Evolutionary conservation across 2,113 vertebrate species (phyloP).

Genomic region (Lamprotornis superbus): DNA sequence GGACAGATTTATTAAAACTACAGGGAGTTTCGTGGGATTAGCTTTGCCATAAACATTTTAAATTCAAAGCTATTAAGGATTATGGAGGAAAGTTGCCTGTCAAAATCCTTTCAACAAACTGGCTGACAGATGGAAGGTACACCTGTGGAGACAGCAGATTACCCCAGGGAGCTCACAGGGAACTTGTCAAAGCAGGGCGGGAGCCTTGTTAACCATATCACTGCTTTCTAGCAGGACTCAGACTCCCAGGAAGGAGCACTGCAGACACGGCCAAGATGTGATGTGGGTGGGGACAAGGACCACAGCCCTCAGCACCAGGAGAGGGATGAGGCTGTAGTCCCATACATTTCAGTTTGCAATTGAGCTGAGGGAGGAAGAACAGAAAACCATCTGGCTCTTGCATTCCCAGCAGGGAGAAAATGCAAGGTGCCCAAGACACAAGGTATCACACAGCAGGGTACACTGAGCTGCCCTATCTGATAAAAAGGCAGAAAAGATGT

Average conservation of each 20-base stretch:
- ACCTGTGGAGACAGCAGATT: neutral
- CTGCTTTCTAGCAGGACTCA: neutral
- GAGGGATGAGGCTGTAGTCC: neutral
- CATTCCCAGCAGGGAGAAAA: neutral
- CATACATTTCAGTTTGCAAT: neutral
- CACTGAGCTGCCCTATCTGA: neutral
- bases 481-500: neutral
- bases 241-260: neutral
- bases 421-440: neutral
- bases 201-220: neutral
- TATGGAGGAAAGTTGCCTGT: neutral
- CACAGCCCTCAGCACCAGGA: neutral
- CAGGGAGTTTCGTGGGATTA: slow-evolving; percentile 31
- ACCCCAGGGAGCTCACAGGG: neutral
- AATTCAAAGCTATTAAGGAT: slow-evolving; percentile 18
- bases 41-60: slow-evolving; percentile 35
- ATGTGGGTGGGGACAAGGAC: neutral
- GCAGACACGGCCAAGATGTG: neutral
- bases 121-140: slow-evolving; percentile 3
- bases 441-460: neutral
- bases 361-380: neutral
- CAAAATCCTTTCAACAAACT: slow-evolving; percentile 34
- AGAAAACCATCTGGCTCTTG: neutral
- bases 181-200: neutral
- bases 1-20: slow-evolving; percentile 31